phyloP scores from a whole-genome alignment of 1,140 invertebrate genomes.

The Bombus breviceps region DNA sequence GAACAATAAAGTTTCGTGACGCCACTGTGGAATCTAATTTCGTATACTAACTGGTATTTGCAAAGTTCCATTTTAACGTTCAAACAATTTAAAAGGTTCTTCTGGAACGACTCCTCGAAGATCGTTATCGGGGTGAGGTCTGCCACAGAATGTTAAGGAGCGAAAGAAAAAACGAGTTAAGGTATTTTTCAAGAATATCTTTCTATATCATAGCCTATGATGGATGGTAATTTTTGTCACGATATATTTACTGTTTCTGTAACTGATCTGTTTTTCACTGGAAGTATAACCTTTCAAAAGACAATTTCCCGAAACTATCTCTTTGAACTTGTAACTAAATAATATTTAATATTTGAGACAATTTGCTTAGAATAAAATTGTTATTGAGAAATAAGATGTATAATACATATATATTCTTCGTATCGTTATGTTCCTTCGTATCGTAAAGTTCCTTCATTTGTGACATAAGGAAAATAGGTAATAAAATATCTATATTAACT shows the following conservation, averaged over 20 bases:
- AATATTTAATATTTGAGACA: background rate
- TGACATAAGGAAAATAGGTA: background rate
- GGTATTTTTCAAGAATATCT: background rate
- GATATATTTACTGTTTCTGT: background rate
- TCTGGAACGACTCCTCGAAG: background rate
- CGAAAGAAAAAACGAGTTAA: background rate
- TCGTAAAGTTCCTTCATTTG: no score
- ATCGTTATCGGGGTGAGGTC: slow-evolving; percentile 10
- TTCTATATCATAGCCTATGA: background rate
- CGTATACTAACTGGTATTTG: slow-evolving; percentile 44
- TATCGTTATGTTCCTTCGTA: no score
- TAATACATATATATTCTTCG: no score
- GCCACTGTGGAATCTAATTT: slow-evolving; percentile 42
- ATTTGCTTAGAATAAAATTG: background rate
- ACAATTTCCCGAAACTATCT: background rate
- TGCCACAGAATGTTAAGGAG: background rate
- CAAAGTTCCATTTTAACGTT: slow-evolving; percentile 21
- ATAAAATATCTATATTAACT: background rate
- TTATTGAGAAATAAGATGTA: background rate
- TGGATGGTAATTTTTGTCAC: background rate
- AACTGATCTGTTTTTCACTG: background rate
- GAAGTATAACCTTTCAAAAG: background rate
- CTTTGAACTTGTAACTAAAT: background rate
- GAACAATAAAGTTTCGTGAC: slow-evolving; percentile 38
- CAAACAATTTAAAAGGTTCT: slow-evolving; percentile 29